Base-by-base conservation (phyloP, 2,888 invertebrate species). In the Sphinx pinastri region DNA sequence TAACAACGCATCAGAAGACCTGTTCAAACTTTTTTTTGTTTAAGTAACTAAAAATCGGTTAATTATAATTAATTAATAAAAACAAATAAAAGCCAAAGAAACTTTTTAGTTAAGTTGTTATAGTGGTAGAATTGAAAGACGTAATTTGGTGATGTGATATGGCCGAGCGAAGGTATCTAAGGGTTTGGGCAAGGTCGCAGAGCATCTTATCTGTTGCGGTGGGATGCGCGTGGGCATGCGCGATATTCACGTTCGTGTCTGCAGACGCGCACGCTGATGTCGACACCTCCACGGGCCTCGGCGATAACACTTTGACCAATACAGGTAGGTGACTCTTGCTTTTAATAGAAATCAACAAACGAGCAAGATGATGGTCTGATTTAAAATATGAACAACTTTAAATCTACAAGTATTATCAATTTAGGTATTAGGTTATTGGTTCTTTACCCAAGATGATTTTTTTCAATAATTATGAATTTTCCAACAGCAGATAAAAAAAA, bases 261-360 rank as follows among this genome's bases (percentile, higher is more conserved):
- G 86, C 82, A 68, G 87, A 86, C 68, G 88, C 88, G 38, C 87
- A 87, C 73, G 87, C 92, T 45, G 94, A 94, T 75, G 90, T 92
- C 67, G 94, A 94, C 79, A 94, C 94, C 38, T 94, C 94, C 71
- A 94, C 94, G 11, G 94, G 94, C 12, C 88, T 91, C 57, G 90
- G 94, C 10, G 94, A 94, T 75, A 94, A 94, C 76, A 90, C 91
- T 16, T 87, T 93, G 38, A 90, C 92, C 57, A 94, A 94, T 81
- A 86, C 94, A 89, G 94, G 94, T 93, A 86, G 73, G 71, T 80
- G 58, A 57, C 25, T 16, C 25, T 67, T 55, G 51, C 8, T 47
- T 45, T 12, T n/a, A 5, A 31, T 8, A 13, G 14, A 51, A n/a
- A 51, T 14, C 25, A 68, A n/a, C 19, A 13, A 66, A 51, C 12